These are phyloP conservation scores for Coracias cyanogaster DNA, from an alignment of 2,797 vertebrate species.

Conservation along the genomic window DNA sequence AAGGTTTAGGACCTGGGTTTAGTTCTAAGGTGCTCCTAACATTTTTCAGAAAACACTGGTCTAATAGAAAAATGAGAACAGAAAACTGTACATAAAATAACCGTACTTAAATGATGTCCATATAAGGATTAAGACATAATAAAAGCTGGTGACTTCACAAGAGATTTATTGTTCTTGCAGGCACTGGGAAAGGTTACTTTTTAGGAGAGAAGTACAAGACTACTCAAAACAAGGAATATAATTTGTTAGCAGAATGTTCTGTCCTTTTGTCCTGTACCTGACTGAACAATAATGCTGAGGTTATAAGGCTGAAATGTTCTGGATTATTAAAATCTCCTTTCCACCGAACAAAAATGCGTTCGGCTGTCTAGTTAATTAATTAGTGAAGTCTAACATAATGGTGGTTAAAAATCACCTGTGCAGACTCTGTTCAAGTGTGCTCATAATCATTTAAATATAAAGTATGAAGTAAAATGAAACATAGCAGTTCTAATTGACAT, in stretches of 20 bases:
- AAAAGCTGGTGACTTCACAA: not conserved
- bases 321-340: constrained; percentile 24
- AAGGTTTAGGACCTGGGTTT: not conserved
- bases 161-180: not conserved
- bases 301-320: not conserved
- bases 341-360: constrained; percentile 11
- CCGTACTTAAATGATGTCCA: not conserved
- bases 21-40: not conserved
- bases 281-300: not conserved
- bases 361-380: constrained; percentile 20
- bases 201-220: not conserved
- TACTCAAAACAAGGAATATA: accelerated
- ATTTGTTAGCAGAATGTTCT: not conserved
- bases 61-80: not conserved
- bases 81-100: not conserved
- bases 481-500: not conserved
- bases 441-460: constrained; percentile 40
- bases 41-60: not conserved
- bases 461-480: constrained; percentile 28
- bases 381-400: constrained; percentile 15
- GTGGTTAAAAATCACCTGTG: constrained; percentile 26
- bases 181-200: not conserved
- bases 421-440: not conserved
- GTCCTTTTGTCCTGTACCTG: not conserved
- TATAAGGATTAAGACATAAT: not conserved